Evolutionary conservation across 2,113 vertebrate genomes (phyloP).

Genomic region (Lycocorax pyrrhopterus): DNA sequence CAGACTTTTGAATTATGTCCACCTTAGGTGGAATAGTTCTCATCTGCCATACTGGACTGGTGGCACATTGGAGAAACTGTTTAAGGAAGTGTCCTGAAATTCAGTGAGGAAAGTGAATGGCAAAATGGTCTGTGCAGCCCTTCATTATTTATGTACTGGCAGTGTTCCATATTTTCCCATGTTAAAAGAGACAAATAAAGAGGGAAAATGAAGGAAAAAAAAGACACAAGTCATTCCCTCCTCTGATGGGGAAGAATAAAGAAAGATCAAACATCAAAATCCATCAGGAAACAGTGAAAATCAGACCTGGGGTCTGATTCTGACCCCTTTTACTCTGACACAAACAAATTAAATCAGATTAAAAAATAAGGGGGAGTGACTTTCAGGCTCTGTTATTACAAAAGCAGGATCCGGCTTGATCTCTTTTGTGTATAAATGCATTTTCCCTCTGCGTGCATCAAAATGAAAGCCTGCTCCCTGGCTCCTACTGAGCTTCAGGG

Average conservation of each 20-base stretch:
- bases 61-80: not conserved
- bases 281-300: not conserved
- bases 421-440: not conserved
- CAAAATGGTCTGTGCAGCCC: not conserved
- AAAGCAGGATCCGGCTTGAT: not conserved
- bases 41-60: not conserved
- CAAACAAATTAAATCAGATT: not conserved
- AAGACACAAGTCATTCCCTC: not conserved
- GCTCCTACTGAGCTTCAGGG: not conserved
- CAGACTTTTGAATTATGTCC: not conserved
- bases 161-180: not conserved
- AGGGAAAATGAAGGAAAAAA: not conserved
- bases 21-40: not conserved
- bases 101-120: not conserved
- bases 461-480: not conserved
- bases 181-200: not conserved
- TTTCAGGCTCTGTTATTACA: not conserved
- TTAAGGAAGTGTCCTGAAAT: not conserved
- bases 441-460: not conserved
- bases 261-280: not conserved
- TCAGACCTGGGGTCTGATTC: not conserved
- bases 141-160: not conserved
- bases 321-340: not conserved
- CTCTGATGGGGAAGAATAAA: not conserved
- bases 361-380: not conserved